These are phyloP conservation scores for Laspeyria flexula DNA, from an alignment of 2,888 invertebrate genomes.

Conservation along the genomic window DNA sequence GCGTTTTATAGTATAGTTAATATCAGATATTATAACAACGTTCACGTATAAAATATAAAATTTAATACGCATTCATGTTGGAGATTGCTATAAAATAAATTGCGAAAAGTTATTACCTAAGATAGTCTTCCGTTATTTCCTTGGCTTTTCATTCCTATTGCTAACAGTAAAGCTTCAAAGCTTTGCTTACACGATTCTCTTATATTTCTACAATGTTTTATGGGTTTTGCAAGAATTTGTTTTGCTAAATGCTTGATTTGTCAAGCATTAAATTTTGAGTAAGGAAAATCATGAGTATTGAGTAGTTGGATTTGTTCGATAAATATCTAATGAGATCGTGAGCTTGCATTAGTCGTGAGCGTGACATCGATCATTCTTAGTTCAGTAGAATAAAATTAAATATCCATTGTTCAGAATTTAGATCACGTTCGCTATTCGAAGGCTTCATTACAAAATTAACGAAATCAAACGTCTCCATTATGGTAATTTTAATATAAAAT, in stretches of 20 bases:
- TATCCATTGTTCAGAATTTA: conserved; percentile 16
- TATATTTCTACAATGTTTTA: conserved; percentile 10
- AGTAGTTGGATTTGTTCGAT: conserved; percentile 28
- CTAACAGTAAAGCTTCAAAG: conserved; percentile 15
- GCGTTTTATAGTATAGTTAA: no score
- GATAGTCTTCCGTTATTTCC: conserved; percentile 28
- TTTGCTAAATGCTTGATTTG: conserved; percentile 9
- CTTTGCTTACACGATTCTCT: conserved; percentile 19
- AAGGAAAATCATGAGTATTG: conserved; percentile 3
- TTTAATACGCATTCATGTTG: conserved; percentile 11
- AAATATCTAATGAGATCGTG: conserved; percentile 47
- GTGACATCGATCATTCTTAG: conserved; percentile 20
- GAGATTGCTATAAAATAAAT: conserved; percentile 27
- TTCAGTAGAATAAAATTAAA: conserved; percentile 5
- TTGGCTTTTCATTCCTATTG: conserved; percentile 25
- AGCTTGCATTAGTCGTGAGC: conserved; percentile 37
- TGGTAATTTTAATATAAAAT: conserved; percentile 22
- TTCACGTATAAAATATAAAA: neutral
- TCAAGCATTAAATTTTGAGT: conserved; percentile 8
- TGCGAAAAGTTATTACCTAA: conserved; percentile 28
- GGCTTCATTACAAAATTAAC: conserved; percentile 22
- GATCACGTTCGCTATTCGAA: conserved; percentile 23
- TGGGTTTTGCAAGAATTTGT: neutral
- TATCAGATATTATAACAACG: neutral
- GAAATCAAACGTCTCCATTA: conserved; percentile 12